Base-by-base conservation (phyloP, 1,140 invertebrate genomes). In the Drosophila azteca region DNA sequence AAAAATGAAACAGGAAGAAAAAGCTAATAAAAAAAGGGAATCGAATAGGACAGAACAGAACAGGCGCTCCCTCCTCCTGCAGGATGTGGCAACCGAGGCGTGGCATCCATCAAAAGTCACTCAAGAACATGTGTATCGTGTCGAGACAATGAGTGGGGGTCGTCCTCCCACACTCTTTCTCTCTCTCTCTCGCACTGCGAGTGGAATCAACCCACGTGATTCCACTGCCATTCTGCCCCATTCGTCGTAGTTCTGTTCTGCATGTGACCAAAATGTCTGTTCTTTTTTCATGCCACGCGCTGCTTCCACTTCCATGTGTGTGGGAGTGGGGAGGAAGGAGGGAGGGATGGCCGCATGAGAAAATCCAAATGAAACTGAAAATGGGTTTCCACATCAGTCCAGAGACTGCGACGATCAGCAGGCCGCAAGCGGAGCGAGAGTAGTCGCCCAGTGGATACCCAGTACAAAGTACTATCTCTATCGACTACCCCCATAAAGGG, bases 181-280 rank as follows among this genome's bases (percentile, higher is more conserved):
- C 35, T 31, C 48, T 69, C 53, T 50, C 17, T 52, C 22, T 35
- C 41, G 41, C 53, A 41, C 66, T 24, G 50, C 48, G 39, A 17
- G 15, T 29, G 54, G 66, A 78, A 78, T 48, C 66, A 57, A 41
- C 55, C 79, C 79, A 82, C 77, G 78, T 80, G 78, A 78, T 61
- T 52, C 48, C 17, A 20, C 17, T 20, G 1, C 17, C 9, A 15
- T n/a, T 61, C n/a, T 26, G 24, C 63, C 65, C 61, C 63, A 8
- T 41, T 17, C 20, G 17, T 15, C 22, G 35, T 26, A 41, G 17
- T 50, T 57, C 45, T 57, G 45, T 69, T 58, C 49, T 74, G 77
- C 81, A 84, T 85, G 81, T 84, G 81, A 84, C 81, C 65, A 80
- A 57, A 72, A 77, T 75, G 66, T 67, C 41, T 62, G 57, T 67